Conservation (phyloP, 2,797 vertebrate species). For the Steatocranus sp. region DNA sequence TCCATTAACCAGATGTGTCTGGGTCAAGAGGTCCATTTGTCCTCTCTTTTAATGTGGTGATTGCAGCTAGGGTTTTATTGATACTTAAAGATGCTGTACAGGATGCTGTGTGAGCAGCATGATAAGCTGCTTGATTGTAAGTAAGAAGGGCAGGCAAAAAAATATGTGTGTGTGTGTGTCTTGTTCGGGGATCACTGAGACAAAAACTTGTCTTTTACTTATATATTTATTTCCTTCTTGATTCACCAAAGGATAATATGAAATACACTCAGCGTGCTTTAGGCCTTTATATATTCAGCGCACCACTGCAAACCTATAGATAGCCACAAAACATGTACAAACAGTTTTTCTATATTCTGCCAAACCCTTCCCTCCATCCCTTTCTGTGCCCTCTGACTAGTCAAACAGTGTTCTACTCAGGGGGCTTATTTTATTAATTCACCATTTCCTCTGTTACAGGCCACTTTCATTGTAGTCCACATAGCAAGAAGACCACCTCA, state of each 20-base stretch:
- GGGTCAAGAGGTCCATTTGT: slow-evolving; percentile 31
- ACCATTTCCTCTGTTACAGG: slow-evolving; percentile 60
- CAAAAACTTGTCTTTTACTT: not conserved
- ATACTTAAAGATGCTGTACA: slow-evolving; percentile 6
- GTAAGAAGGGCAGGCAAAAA: not conserved
- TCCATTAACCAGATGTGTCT: slow-evolving; percentile 3
- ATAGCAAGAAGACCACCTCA: slow-evolving; percentile 65
- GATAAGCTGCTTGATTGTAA: not conserved
- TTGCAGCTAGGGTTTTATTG: slow-evolving; percentile 23
- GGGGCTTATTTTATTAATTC: slow-evolving; percentile 64
- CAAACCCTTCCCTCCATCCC: not conserved
- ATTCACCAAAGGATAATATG: not conserved
- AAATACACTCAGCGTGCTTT: not conserved
- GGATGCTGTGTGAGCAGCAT: not conserved
- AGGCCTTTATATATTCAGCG: not conserved
- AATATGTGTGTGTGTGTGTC: not conserved
- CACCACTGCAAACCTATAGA: not conserved
- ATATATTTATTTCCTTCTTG: not conserved
- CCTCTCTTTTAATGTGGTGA: not conserved
- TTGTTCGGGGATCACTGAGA: not conserved
- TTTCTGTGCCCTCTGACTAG: slow-evolving; percentile 14
- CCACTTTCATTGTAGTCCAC: slow-evolving; percentile 43
- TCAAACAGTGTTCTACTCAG: slow-evolving; percentile 20
- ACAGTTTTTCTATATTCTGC: slow-evolving; percentile 5
- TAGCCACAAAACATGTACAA: not conserved